phyloP scores from a whole-genome alignment of 2,113 vertebrate genomes.

The Zapus hudsonius region DNA sequence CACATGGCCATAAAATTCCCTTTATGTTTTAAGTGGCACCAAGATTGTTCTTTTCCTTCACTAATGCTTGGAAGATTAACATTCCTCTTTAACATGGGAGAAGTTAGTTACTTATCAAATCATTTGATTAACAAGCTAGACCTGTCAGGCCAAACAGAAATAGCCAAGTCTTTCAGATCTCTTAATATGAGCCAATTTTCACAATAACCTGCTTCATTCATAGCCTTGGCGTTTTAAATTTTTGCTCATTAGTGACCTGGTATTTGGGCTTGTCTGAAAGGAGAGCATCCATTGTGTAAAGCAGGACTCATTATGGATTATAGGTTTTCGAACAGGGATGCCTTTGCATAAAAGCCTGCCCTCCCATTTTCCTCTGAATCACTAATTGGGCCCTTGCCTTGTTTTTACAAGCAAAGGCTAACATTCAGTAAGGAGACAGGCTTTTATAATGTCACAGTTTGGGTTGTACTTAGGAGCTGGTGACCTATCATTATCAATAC shows the following conservation, averaged over 20 bases:
- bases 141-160: slow-evolving; percentile 72
- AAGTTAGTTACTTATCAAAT: slow-evolving; percentile 76
- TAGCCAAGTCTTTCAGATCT: slow-evolving; percentile 75
- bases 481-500: slow-evolving; percentile 71
- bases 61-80: slow-evolving; percentile 46
- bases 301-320: slow-evolving; percentile 78
- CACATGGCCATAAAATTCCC: slow-evolving; percentile 35
- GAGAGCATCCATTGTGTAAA: slow-evolving; percentile 68
- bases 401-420: slow-evolving; percentile 71
- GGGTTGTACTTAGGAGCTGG: slow-evolving; percentile 41
- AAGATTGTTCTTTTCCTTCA: slow-evolving; percentile 59
- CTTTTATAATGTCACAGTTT: slow-evolving; percentile 69
- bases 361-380: slow-evolving; percentile 62
- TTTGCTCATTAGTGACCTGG: slow-evolving; percentile 75
- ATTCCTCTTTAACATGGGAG: slow-evolving; percentile 52
- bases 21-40: slow-evolving; percentile 51
- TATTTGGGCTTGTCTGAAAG: slow-evolving; percentile 75
- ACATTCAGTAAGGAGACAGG: slow-evolving; percentile 62
- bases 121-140: slow-evolving; percentile 75
- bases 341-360: slow-evolving; percentile 72
- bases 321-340: slow-evolving; percentile 64
- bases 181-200: slow-evolving; percentile 76
- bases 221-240: slow-evolving; percentile 62
- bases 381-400: slow-evolving; percentile 72
- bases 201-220: slow-evolving; percentile 75